Percentiles rank a stretch among this genome's conserved stretches.
Evolutionary conservation across 2,113 vertebrate genomes (phyloP).

Genomic region (Mastomys natalensis): DNA sequence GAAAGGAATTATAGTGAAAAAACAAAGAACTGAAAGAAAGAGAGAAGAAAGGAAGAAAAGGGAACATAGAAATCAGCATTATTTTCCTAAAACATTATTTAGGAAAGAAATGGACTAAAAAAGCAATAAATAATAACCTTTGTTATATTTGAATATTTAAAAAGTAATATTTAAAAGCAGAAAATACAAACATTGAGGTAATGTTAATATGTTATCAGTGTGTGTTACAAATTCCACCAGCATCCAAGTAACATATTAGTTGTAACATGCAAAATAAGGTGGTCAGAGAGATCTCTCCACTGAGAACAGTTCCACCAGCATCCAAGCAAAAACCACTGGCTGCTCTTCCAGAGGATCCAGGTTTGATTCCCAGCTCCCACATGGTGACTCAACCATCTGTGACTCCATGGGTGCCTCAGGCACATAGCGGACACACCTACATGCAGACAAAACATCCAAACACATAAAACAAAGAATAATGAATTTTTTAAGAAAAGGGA

Average conservation of each 20-base stretch:
- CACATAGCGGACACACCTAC: background rate
- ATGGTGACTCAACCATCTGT: background rate
- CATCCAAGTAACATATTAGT: background rate
- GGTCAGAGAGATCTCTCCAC: background rate
- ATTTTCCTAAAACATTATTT: conserved; percentile 15
- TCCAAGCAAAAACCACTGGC: background rate
- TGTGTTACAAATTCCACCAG: background rate
- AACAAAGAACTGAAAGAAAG: background rate
- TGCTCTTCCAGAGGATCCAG: background rate
- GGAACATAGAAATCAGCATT: background rate
- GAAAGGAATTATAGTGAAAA: background rate
- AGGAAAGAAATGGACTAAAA: conserved; percentile 18
- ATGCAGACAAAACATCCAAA: background rate
- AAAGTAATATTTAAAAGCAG: background rate
- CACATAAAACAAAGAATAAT: background rate
- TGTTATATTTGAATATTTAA: background rate
- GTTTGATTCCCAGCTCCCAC: background rate
- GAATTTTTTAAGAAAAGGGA: background rate
- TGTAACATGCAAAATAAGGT: background rate
- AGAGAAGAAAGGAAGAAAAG: background rate
- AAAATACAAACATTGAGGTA: background rate
- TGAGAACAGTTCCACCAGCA: too few species aligned
- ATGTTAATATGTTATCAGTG: background rate
- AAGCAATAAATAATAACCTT: background rate
- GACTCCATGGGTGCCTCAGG: background rate